phyloP scores from a whole-genome alignment of 2,888 invertebrate species.

The Agonopterix heracliana region DNA sequence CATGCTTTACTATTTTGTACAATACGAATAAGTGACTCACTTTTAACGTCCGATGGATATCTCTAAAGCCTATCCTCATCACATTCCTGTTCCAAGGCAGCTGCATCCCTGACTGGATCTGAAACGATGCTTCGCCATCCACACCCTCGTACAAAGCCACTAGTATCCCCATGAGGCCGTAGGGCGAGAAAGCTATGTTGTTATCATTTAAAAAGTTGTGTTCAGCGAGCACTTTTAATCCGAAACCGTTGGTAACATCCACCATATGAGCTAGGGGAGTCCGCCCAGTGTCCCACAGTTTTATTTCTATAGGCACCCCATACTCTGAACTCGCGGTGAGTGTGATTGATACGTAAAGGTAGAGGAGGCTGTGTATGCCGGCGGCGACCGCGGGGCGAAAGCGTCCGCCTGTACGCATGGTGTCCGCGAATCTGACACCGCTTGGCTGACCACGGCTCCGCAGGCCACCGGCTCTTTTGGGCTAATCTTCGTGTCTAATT shows the following conservation, averaged over 20 bases:
- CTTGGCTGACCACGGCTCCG: slow-evolving; percentile 41
- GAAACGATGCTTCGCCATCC: slow-evolving; percentile 81
- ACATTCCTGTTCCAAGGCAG: slow-evolving; percentile 84
- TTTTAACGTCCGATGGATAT: slow-evolving; percentile 87
- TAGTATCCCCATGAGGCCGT: slow-evolving; percentile 86
- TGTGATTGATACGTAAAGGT: slow-evolving; percentile 27
- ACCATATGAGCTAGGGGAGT: slow-evolving; percentile 85
- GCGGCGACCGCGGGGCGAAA: slow-evolving; percentile 18
- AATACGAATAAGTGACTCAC: slow-evolving; percentile 63
- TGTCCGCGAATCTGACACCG: slow-evolving; percentile 54
- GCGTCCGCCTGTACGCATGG: slow-evolving; percentile 56
- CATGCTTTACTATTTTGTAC: neutral
- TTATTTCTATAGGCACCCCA: slow-evolving; percentile 62
- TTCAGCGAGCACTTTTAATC: slow-evolving; percentile 81
- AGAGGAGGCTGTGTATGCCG: slow-evolving; percentile 11
- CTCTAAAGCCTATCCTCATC: slow-evolving; percentile 86
- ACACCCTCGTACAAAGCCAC: slow-evolving; percentile 88
- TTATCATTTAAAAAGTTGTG: slow-evolving; percentile 84
- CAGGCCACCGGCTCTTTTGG: slow-evolving; percentile 27
- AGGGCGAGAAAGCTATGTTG: slow-evolving; percentile 90
- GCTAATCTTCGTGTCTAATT: slow-evolving; percentile 59
- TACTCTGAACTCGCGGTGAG: slow-evolving; percentile 33
- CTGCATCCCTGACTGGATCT: slow-evolving; percentile 82
- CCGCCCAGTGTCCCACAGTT: slow-evolving; percentile 59
- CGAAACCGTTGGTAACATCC: slow-evolving; percentile 85